These are phyloP conservation scores for Manduca sexta DNA, from an alignment of 1,140 invertebrate species.

Conservation along the genomic window DNA sequence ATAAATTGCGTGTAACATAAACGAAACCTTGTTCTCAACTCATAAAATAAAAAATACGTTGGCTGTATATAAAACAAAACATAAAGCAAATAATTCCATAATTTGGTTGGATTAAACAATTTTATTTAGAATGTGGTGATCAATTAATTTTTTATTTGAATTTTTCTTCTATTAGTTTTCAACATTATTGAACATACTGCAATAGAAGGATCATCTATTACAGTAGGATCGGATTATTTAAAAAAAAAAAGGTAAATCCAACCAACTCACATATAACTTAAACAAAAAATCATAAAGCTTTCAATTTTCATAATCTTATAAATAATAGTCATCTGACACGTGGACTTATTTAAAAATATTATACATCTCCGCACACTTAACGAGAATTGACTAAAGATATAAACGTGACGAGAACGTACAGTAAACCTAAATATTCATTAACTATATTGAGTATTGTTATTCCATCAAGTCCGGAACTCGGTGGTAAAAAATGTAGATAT, in stretches of 20 bases:
- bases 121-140: too few species aligned
- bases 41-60: neutral
- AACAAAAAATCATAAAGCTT: slow-evolving; percentile 1
- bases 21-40: too few species aligned
- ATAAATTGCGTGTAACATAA: too few species aligned
- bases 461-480: slow-evolving; percentile 21
- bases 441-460: slow-evolving; percentile 19
- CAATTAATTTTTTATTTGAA: too few species aligned
- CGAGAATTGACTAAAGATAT: slow-evolving; percentile 34
- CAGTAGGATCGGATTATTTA: neutral
- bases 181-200: too few species aligned
- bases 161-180: too few species aligned
- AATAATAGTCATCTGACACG: neutral
- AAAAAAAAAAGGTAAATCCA: slow-evolving; percentile 7
- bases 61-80: neutral
- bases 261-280: neutral
- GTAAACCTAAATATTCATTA: slow-evolving; percentile 8
- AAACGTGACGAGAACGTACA: slow-evolving; percentile 31
- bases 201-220: neutral
- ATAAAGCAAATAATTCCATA: slow-evolving; percentile 2
- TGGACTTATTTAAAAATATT: slow-evolving; percentile 5
- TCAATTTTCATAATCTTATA: slow-evolving; percentile 1
- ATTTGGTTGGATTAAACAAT: too few species aligned
- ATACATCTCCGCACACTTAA: slow-evolving; percentile 17
- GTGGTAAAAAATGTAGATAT: slow-evolving; percentile 32